These are phyloP conservation scores for Eremobia ochroleuca DNA, from an alignment of 2,888 invertebrate species.

Conservation along the genomic window DNA sequence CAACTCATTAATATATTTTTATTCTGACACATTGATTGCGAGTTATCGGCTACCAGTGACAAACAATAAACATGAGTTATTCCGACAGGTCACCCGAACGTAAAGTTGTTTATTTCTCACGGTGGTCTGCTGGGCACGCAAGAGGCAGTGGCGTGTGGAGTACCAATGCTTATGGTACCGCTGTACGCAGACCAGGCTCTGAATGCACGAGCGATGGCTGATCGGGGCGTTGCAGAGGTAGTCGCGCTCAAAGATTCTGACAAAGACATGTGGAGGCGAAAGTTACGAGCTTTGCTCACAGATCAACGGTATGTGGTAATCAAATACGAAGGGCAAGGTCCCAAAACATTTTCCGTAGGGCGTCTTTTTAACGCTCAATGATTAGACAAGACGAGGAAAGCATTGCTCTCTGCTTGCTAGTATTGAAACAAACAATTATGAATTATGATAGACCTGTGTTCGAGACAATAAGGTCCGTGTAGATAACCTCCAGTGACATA, in stretches of 20 bases:
- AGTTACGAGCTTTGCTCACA: conserved; percentile 83
- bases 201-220: conserved; percentile 89
- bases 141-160: conserved; percentile 91
- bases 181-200: conserved; percentile 90
- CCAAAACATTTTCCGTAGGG: neutral
- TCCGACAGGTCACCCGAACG: conserved; percentile 88
- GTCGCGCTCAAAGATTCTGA: conserved; percentile 80
- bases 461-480: conserved; percentile 36
- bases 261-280: conserved; percentile 78
- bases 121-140: conserved; percentile 92
- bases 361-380: neutral
- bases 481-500: conserved; percentile 65
- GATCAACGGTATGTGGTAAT: conserved; percentile 46
- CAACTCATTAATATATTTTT: conserved; percentile 35
- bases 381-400: neutral
- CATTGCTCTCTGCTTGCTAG: neutral
- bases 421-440: conserved; percentile 6
- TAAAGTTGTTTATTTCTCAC: conserved; percentile 91
- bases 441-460: conserved; percentile 38
- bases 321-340: neutral
- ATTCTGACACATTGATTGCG: conserved; percentile 36
- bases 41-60: conserved; percentile 27
- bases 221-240: conserved; percentile 87
- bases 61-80: conserved; percentile 41
- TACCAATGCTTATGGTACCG: conserved; percentile 90